A percentile compares a stretch with the other conserved stretches of the same genome.
These are phyloP conservation scores for Misgurnus mizolepis DNA, from an alignment of 2,113 vertebrate genomes.

Conservation along the genomic window DNA sequence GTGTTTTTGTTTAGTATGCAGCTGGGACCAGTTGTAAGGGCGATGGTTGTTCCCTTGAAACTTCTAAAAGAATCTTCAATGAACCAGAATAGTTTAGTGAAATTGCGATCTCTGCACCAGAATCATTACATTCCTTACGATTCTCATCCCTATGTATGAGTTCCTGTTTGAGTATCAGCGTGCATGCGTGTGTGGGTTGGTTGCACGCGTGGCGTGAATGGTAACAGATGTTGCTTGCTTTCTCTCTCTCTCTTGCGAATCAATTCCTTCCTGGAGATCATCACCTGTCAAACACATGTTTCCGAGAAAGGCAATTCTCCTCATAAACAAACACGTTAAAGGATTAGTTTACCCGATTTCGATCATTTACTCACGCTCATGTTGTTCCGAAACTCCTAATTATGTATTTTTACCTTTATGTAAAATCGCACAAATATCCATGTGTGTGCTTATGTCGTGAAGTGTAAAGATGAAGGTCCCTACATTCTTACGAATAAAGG, in stretches of 20 bases:
- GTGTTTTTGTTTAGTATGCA: too few relatives aligned
- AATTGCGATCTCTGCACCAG: too few relatives aligned
- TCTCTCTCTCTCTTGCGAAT: conserved; percentile 42
- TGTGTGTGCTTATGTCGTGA: too few relatives aligned
- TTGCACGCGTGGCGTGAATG: conserved; percentile 33
- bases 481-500: too few relatives aligned
- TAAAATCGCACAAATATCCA: too few relatives aligned
- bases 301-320: conserved; percentile 19
- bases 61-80: too few relatives aligned
- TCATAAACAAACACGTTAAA: not conserved
- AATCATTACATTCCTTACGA: not conserved
- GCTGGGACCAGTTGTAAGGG: too few relatives aligned
- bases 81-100: too few relatives aligned
- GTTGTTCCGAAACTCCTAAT: too few relatives aligned
- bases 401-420: too few relatives aligned
- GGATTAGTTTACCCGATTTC: not conserved
- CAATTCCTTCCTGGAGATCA: conserved; percentile 25
- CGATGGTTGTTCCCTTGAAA: too few relatives aligned
- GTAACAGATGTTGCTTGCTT: conserved; percentile 48
- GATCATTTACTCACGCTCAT: not conserved
- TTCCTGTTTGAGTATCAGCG: conserved; percentile 28
- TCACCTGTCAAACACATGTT: conserved; percentile 51
- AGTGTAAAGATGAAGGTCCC: too few relatives aligned
- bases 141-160: conserved; percentile 15
- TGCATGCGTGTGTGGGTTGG: not conserved